phyloP scores from a whole-genome alignment of 1,140 invertebrate species.

The Galleria mellonella region DNA sequence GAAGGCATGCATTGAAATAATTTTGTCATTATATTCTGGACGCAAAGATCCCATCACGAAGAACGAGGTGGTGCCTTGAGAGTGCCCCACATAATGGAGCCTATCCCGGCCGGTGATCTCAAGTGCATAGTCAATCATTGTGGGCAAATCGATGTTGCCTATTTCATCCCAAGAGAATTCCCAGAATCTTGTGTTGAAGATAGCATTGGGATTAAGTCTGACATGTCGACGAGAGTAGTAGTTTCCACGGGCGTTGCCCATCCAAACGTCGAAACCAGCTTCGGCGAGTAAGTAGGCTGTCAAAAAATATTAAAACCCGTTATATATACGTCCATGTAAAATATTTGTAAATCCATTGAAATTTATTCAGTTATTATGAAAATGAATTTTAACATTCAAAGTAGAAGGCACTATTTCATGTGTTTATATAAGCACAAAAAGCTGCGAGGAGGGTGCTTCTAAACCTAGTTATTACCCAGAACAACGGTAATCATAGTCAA shows the following conservation, averaged over 20 bases:
- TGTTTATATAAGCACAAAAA: no score
- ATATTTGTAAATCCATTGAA: neutral
- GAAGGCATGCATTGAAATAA: constrained; percentile 78
- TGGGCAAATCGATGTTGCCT: constrained; percentile 83
- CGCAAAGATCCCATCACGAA: constrained; percentile 77
- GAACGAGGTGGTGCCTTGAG: constrained; percentile 81
- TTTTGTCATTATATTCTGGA: constrained; percentile 80
- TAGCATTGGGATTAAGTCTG: constrained; percentile 71
- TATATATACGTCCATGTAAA: neutral
- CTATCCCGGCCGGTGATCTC: constrained; percentile 74
- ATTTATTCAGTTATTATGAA: neutral
- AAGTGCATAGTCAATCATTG: constrained; percentile 83
- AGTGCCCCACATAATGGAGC: constrained; percentile 82
- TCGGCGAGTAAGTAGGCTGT: constrained; percentile 81
- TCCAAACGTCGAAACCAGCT: constrained; percentile 86
- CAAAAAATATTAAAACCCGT: constrained; percentile 14
- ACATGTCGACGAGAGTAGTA: constrained; percentile 77
- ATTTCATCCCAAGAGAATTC: constrained; percentile 88
- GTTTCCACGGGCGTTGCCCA: constrained; percentile 82
- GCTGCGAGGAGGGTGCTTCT: no score
- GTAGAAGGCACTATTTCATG: no score
- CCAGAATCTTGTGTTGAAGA: constrained; percentile 79
- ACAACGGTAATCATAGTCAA: no score
- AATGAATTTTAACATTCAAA: neutral
- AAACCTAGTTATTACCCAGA: neutral